phyloP scores from a whole-genome alignment of 2,113 vertebrate species.

The Sphyrna mokarran region DNA sequence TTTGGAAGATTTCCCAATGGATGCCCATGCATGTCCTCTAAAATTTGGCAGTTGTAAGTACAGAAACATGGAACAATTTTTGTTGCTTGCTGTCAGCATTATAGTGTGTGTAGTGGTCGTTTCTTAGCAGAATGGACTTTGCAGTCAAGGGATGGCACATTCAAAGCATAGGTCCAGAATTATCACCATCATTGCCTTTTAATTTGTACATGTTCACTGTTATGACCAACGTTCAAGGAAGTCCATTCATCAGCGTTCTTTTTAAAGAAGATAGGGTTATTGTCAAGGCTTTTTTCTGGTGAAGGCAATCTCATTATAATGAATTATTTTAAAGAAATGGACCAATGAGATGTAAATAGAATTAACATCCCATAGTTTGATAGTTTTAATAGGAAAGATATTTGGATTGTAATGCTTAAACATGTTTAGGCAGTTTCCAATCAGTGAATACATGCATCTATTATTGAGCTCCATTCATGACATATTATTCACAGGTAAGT shows the following conservation, averaged over 20 bases:
- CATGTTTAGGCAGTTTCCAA: neutral
- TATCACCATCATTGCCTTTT: neutral
- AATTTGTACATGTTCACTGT: neutral
- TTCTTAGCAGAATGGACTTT: neutral
- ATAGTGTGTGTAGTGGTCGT: too few relatives aligned
- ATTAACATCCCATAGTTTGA: neutral
- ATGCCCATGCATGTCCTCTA: conserved; percentile 68
- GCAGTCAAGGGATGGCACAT: neutral
- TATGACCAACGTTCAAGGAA: neutral
- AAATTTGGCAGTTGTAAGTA: conserved; percentile 74
- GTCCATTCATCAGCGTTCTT: neutral
- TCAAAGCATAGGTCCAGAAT: too few relatives aligned
- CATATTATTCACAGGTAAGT: too few relatives aligned
- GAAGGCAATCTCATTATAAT: neutral
- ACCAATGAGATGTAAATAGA: neutral
- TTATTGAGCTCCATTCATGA: neutral
- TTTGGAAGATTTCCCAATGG: conserved; percentile 72
- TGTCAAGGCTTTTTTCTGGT: neutral
- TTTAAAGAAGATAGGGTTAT: neutral
- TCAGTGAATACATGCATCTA: neutral
- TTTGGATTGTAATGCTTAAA: neutral
- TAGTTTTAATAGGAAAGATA: neutral
- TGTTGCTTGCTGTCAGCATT: neutral
- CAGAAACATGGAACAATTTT: neutral
- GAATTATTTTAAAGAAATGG: neutral